Conservation (phyloP, 2,888 invertebrate genomes). For the Tiliacea aurago region DNA sequence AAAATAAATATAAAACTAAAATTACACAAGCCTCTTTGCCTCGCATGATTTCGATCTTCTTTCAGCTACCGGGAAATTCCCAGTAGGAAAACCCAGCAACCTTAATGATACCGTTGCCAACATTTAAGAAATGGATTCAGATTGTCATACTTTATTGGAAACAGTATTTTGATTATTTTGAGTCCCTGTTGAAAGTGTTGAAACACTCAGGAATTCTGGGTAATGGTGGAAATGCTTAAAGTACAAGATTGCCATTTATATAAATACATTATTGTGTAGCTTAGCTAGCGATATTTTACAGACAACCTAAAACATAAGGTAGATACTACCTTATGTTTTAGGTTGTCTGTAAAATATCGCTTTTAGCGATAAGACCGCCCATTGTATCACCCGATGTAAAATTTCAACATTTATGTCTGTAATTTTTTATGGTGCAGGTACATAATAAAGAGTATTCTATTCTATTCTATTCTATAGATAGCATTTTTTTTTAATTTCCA, state of each 20-base stretch:
- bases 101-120: background rate
- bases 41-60: background rate
- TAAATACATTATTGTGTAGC: too few relatives aligned
- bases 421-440: too few relatives aligned
- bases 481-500: background rate
- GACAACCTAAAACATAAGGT: too few relatives aligned
- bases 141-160: background rate
- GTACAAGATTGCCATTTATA: background rate
- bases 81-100: constrained; percentile 4
- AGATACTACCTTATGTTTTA: too few relatives aligned
- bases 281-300: too few relatives aligned
- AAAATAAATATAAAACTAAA: background rate
- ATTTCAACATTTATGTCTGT: too few relatives aligned
- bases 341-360: too few relatives aligned
- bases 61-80: background rate
- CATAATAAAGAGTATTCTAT: too few relatives aligned
- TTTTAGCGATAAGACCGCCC: too few relatives aligned
- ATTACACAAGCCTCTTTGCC: background rate
- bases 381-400: too few relatives aligned
- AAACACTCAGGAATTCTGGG: background rate
- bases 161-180: background rate
- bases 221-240: background rate
- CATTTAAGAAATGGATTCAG: background rate
- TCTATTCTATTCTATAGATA: too few relatives aligned
- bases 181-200: background rate